phyloP scores from a whole-genome alignment of 2,888 invertebrate genomes.

The Amiota communis region DNA sequence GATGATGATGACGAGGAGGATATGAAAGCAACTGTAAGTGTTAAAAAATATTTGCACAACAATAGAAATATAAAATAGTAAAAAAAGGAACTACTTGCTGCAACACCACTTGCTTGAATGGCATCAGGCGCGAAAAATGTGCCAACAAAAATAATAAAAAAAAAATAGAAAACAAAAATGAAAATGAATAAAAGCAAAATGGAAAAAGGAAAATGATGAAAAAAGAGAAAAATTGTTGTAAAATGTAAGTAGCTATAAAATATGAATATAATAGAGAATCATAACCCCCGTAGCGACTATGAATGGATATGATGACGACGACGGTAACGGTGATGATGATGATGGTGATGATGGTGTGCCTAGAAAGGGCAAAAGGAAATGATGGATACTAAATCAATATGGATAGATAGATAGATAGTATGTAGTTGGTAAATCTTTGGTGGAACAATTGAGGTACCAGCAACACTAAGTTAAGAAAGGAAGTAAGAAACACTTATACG shows the following conservation, averaged over 20 bases:
- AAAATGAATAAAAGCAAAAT: slow-evolving; percentile 27
- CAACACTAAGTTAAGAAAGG: too few species aligned
- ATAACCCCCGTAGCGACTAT: neutral
- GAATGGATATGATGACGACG: too few species aligned
- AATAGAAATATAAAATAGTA: slow-evolving; percentile 45
- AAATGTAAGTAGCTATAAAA: slow-evolving; percentile 62
- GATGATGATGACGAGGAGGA: neutral
- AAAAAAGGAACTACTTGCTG: neutral
- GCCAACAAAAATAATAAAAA: slow-evolving; percentile 23
- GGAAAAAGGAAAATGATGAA: slow-evolving; percentile 34
- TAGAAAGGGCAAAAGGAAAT: too few species aligned
- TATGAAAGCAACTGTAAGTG: slow-evolving; percentile 41
- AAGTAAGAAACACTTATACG: too few species aligned
- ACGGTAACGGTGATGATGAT: too few species aligned
- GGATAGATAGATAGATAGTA: neutral
- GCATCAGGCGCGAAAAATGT: slow-evolving; percentile 14
- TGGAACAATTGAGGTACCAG: too few species aligned
- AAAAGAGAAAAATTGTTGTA: slow-evolving; percentile 37
- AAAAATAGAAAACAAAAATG: slow-evolving; percentile 32
- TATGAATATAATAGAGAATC: slow-evolving; percentile 58
- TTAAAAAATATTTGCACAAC: slow-evolving; percentile 62
- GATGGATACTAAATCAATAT: slow-evolving; percentile 6
- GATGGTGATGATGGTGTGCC: too few species aligned
- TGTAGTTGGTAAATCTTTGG: neutral
- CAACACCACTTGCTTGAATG: slow-evolving; percentile 27